A percentile compares a stretch with the other conserved stretches of the same genome.
phyloP scores from a whole-genome alignment of 2,797 vertebrate species.

The Hozukius guyotensis region DNA sequence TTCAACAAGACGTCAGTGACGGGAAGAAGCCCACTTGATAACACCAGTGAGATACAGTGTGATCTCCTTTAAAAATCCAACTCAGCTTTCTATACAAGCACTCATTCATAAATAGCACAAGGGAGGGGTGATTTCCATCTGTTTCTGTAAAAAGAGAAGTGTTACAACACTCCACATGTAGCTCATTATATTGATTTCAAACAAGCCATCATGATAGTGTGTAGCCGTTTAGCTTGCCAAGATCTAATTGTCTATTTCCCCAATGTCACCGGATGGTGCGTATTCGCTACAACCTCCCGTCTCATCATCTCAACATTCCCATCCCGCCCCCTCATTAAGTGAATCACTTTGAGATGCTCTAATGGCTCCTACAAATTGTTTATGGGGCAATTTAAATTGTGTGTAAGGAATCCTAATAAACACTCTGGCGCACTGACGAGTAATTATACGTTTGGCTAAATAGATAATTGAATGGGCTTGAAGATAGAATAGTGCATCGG shows the following conservation, averaged over 20 bases:
- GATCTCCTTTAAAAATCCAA: constrained; percentile 17
- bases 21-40: constrained; percentile 12
- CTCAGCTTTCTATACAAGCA: background rate
- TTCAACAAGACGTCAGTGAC: constrained; percentile 25
- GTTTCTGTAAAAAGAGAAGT: constrained; percentile 6
- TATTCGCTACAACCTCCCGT: constrained; percentile 37
- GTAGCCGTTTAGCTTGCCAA: constrained; percentile 42
- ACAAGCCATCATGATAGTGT: constrained; percentile 43
- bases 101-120: constrained; percentile 9
- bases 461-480: constrained; percentile 73
- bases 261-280: constrained; percentile 45
- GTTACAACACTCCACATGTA: constrained; percentile 25
- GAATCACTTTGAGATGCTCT: constrained; percentile 75
- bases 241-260: constrained; percentile 67
- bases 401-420: constrained; percentile 73
- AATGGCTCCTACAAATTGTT: constrained; percentile 80
- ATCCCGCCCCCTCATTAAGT: constrained; percentile 71
- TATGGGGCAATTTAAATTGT: constrained; percentile 78
- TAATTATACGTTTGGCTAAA: constrained; percentile 80
- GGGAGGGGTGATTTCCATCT: constrained; percentile 16
- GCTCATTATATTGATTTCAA: constrained; percentile 58
- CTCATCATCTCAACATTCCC: constrained; percentile 49
- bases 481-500: constrained; percentile 61
- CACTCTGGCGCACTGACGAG: constrained; percentile 66
- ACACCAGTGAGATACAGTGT: background rate